A percentile compares a stretch with the other conserved stretches of the same genome.
Conservation (phyloP, 1,140 invertebrate species). For the Lucilia cuprina region DNA sequence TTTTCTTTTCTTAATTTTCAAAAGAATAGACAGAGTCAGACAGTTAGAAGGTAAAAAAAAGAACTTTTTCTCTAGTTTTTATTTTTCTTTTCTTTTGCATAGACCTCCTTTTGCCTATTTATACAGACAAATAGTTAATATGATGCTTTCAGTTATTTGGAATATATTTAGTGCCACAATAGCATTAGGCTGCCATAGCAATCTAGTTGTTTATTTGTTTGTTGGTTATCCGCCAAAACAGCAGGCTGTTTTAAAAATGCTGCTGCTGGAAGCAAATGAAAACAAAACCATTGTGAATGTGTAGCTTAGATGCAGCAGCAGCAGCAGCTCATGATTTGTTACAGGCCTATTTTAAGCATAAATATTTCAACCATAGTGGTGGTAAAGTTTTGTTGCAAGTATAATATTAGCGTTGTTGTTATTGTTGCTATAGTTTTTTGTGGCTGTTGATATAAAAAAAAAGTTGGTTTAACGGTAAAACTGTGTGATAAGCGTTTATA, state of each 20-base stretch:
- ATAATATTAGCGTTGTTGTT: not conserved
- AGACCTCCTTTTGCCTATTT: too few species aligned
- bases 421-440: not conserved
- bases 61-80: not conserved
- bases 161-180: not conserved
- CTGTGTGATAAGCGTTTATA: conserved; percentile 26
- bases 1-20: not conserved
- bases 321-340: not conserved
- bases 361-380: not conserved
- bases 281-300: not conserved
- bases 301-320: not conserved
- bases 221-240: not conserved
- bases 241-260: not conserved
- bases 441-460: not conserved
- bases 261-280: not conserved
- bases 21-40: not conserved
- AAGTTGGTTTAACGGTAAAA: conserved; percentile 7
- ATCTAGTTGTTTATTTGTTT: not conserved
- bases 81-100: too few species aligned
- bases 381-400: not conserved
- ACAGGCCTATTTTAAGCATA: not conserved
- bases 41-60: not conserved
- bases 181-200: not conserved
- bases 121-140: too few species aligned
- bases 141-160: not conserved